Conservation (phyloP, 2,113 vertebrate genomes). For the Zosterops lateralis region DNA sequence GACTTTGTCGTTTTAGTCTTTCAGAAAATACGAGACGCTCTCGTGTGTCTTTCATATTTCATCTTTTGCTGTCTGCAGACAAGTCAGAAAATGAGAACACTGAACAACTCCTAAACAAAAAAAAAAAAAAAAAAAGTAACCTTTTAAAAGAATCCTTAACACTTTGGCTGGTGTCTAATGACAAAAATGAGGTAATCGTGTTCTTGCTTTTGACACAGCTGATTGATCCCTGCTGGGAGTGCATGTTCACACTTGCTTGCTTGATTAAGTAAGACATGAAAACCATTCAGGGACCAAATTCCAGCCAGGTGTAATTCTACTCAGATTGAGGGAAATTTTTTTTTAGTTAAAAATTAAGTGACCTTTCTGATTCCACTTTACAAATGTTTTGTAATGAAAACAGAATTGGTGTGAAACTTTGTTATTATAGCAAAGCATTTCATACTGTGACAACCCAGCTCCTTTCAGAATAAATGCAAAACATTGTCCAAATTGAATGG, state of each 20-base stretch:
- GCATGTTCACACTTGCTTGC: background rate
- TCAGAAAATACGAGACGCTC: background rate
- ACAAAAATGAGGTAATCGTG: background rate
- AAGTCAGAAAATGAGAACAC: background rate
- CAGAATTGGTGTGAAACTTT: slow-evolving; percentile 9
- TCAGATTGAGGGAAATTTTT: background rate
- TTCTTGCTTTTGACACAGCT: background rate
- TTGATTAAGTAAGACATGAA: background rate
- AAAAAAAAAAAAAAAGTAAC: background rate
- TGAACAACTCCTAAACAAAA: background rate
- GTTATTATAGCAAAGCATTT: background rate
- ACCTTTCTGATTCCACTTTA: background rate
- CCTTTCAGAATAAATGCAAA: background rate
- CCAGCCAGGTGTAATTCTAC: background rate
- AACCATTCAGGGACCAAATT: background rate
- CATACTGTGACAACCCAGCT: background rate
- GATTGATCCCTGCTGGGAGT: background rate
- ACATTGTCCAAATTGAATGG: background rate
- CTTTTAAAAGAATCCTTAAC: background rate
- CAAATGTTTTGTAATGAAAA: slow-evolving; percentile 9
- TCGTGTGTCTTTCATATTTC: background rate
- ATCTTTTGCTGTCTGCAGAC: background rate
- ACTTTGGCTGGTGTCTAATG: background rate
- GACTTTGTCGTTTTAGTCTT: background rate
- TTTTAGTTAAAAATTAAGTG: background rate